These are phyloP conservation scores for Micrasema longulum DNA, from an alignment of 1,140 invertebrate species.

Conservation along the genomic window DNA sequence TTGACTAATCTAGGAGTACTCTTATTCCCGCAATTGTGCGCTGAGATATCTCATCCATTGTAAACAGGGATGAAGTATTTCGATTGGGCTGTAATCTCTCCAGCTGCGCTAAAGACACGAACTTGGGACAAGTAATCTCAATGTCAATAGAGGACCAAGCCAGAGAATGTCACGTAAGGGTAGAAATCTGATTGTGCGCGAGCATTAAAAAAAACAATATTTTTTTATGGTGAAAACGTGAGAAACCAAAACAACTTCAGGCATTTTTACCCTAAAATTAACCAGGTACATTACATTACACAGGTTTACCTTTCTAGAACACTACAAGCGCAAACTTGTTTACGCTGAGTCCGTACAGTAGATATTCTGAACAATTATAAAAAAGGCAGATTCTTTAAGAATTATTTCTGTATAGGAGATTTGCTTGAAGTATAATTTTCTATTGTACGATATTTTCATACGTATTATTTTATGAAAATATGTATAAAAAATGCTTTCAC, in stretches of 20 bases:
- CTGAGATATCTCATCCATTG: slow-evolving; percentile 38
- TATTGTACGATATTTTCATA: too few relatives aligned
- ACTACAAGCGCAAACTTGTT: too few relatives aligned
- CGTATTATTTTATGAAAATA: too few relatives aligned
- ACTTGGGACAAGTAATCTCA: slow-evolving; percentile 43
- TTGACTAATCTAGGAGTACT: background rate
- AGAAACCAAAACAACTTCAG: background rate
- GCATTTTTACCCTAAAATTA: background rate
- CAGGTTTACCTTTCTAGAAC: too few relatives aligned
- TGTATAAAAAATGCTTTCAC: too few relatives aligned
- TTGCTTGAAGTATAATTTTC: too few relatives aligned
- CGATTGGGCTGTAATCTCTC: slow-evolving; percentile 52
- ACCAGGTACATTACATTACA: too few relatives aligned
- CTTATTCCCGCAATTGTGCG: too few relatives aligned
- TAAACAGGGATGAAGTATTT: slow-evolving; percentile 52
- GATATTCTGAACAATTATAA: too few relatives aligned
- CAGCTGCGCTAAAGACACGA: slow-evolving; percentile 42
- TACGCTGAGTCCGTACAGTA: too few relatives aligned
- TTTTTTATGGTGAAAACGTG: background rate
- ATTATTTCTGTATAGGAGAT: too few relatives aligned
- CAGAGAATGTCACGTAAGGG: slow-evolving; percentile 40
- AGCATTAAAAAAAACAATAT: background rate
- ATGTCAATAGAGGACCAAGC: slow-evolving; percentile 46
- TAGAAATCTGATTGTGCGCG: background rate
- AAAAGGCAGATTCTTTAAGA: too few relatives aligned